Percentiles rank a stretch among this genome's conserved stretches.
Evolutionary conservation across 2,113 vertebrate genomes (phyloP).

Genomic region (Vulpes lagopus): DNA sequence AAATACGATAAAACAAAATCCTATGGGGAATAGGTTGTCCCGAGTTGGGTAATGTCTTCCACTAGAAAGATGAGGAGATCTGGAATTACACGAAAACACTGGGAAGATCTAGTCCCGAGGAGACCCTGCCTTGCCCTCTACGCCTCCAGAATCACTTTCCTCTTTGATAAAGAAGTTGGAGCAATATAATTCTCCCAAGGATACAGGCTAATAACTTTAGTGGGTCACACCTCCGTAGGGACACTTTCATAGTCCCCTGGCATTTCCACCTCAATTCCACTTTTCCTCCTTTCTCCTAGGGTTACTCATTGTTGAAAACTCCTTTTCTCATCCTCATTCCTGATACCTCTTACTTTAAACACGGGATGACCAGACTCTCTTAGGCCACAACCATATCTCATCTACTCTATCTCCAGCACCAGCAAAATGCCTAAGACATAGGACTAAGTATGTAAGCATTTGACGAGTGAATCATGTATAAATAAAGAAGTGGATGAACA

Average conservation of each 20-base stretch:
- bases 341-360: background rate
- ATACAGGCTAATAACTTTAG: background rate
- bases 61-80: background rate
- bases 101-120: background rate
- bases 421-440: background rate
- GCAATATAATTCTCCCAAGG: background rate
- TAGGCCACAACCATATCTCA: background rate
- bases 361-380: background rate
- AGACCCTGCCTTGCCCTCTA: background rate
- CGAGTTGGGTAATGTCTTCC: background rate
- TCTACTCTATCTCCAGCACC: background rate
- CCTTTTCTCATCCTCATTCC: background rate
- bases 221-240: background rate
- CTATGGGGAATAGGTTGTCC: background rate
- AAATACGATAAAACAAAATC: background rate
- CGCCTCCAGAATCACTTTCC: background rate
- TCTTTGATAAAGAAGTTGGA: conserved; percentile 7
- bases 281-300: background rate
- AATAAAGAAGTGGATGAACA: background rate
- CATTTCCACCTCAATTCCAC: background rate
- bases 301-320: background rate
- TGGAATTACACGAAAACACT: background rate
- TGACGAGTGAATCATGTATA: background rate
- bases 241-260: background rate
- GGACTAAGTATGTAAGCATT: background rate